phyloP scores from a whole-genome alignment of 2,113 vertebrate genomes.

The rabbit (Oryctolagus cuniculus) region mOryCun1.1 NC_091433.1:143510501-143511000 shows the following conservation, averaged over 20 bases:
- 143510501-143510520: not conserved
- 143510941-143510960: slow-evolving; percentile 2
- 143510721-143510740: no score
- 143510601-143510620: not conserved
- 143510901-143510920: not conserved
- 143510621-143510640: not conserved
- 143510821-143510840: not conserved
- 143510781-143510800: not conserved
- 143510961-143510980: not conserved
- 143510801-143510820: not conserved
- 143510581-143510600: not conserved
- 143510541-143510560: not conserved
- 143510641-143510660: slow-evolving; percentile 55
- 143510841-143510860: not conserved
- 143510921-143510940: not conserved
- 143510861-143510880: not conserved
- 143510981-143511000: not conserved
- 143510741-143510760: no score
- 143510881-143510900: not conserved
- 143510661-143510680: not conserved
- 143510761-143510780: not conserved
- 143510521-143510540: not conserved
- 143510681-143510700: not conserved
- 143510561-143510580: not conserved
- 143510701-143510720: not conserved